A percentile compares a stretch with the other conserved stretches of the same genome.
Conservation (phyloP, 2,888 invertebrate genomes). For the Ellobium chinense region DNA sequence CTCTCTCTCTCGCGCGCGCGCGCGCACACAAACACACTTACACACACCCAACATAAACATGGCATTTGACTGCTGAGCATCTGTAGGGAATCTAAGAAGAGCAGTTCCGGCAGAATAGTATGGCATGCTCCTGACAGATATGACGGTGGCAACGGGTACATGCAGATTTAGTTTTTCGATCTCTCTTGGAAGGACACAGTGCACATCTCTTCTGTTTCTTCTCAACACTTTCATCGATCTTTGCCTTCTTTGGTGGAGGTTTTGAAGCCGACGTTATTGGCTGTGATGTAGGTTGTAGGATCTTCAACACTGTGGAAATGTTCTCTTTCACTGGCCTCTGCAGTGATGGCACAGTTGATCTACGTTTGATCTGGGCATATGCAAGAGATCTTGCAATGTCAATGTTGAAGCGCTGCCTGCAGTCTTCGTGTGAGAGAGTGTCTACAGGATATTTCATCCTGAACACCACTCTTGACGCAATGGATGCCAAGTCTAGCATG, state of each 20-base stretch:
- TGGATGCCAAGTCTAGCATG: not conserved
- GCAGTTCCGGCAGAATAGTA: not conserved
- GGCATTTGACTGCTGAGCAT: not conserved
- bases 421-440: not conserved
- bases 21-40: no score
- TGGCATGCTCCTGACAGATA: not conserved
- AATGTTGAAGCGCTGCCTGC: not conserved
- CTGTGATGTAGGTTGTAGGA: not conserved
- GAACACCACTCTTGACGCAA: not conserved
- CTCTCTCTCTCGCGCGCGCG: no score
- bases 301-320: not conserved
- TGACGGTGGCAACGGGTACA: not conserved
- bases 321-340: not conserved
- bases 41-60: no score
- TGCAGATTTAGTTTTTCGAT: not conserved
- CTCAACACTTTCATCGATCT: not conserved
- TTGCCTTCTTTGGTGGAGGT: not conserved
- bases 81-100: no score
- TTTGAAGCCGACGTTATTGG: not conserved
- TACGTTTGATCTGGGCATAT: not conserved
- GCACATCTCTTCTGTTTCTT: not conserved
- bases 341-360: not conserved
- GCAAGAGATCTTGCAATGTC: not conserved
- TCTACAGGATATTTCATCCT: not conserved
- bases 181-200: not conserved